A percentile compares a stretch with the other conserved stretches of the same genome.
These are phyloP conservation scores for Cataglyphis hispanica DNA, from an alignment of 1,140 invertebrate species.

Conservation along the genomic window DNA sequence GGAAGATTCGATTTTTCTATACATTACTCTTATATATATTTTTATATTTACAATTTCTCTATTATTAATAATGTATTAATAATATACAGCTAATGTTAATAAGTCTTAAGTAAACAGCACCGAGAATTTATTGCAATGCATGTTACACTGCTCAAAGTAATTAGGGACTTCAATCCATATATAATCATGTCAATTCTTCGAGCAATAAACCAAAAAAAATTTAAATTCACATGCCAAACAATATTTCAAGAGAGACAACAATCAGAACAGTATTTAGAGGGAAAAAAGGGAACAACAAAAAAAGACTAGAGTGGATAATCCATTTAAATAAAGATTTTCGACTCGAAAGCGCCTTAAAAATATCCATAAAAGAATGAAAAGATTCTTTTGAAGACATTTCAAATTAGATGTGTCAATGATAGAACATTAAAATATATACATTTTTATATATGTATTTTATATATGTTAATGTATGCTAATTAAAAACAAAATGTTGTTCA, in stretches of 20 bases:
- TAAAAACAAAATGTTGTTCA: too few species aligned
- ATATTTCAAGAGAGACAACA: conserved; percentile 7
- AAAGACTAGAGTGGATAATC: neutral
- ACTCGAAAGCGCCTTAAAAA: neutral
- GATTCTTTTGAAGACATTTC: too few species aligned
- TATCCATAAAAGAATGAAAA: neutral
- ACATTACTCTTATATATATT: neutral
- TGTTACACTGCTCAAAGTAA: conserved; percentile 47
- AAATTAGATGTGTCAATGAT: too few species aligned
- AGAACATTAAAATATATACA: too few species aligned
- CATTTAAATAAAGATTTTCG: neutral
- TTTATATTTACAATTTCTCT: conserved; percentile 40
- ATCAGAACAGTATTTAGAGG: neutral
- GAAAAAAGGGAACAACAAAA: neutral
- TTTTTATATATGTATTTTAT: too few species aligned
- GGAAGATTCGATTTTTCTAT: conserved; percentile 18
- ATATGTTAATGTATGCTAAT: too few species aligned
- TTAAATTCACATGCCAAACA: neutral
- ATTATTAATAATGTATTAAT: neutral
- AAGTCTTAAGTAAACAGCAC: conserved; percentile 26
- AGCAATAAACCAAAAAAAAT: neutral
- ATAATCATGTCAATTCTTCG: neutral
- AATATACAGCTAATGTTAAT: conserved; percentile 17
- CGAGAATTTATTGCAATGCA: neutral
- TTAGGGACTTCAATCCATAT: neutral